A percentile compares a stretch with the other conserved stretches of the same genome.
Evolutionary conservation across 1,140 invertebrate genomes (phyloP).

Genomic region (Pollicipes pollicipes): DNA sequence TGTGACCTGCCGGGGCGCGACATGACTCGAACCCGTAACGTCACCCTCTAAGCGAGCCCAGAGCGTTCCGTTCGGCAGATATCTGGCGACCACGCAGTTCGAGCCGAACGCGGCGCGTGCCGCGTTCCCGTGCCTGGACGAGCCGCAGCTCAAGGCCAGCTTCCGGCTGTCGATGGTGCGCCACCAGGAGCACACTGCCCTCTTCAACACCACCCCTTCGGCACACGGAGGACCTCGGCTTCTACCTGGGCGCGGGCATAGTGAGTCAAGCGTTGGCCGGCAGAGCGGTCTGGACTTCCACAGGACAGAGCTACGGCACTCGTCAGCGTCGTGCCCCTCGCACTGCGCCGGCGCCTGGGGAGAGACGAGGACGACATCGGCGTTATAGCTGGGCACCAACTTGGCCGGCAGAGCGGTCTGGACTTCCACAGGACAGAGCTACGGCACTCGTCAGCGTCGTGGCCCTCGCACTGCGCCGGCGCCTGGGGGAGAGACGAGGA

Average conservation of each 20-base stretch:
- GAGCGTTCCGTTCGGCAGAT: constrained; percentile 43
- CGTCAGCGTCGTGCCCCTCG: too few relatives aligned
- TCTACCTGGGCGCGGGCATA: constrained; percentile 1
- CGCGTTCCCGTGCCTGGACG: constrained; percentile 94
- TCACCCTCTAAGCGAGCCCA: too few relatives aligned
- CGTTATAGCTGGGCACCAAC: too few relatives aligned
- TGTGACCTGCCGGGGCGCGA: too few relatives aligned
- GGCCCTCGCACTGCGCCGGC: too few relatives aligned
- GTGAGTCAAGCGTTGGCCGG: neutral
- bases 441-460: too few relatives aligned
- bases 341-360: too few relatives aligned
- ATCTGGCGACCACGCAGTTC: constrained; percentile 85
- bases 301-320: too few relatives aligned
- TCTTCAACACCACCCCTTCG: constrained; percentile 79
- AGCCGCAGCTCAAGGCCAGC: constrained; percentile 82
- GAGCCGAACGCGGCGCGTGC: constrained; percentile 81
- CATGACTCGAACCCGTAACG: too few relatives aligned
- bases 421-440: too few relatives aligned
- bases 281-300: constrained; percentile 2
- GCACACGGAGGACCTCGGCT: constrained; percentile 62
- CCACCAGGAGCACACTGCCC: constrained; percentile 64
- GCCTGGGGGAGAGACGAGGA: too few relatives aligned
- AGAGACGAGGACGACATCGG: too few relatives aligned
- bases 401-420: neutral
- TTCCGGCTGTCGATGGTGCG: constrained; percentile 78